Evolutionary conservation across 2,888 invertebrate species (phyloP), one percentile per base, ranked within the genome.

Genomic region (Hedya salicella): DNA sequence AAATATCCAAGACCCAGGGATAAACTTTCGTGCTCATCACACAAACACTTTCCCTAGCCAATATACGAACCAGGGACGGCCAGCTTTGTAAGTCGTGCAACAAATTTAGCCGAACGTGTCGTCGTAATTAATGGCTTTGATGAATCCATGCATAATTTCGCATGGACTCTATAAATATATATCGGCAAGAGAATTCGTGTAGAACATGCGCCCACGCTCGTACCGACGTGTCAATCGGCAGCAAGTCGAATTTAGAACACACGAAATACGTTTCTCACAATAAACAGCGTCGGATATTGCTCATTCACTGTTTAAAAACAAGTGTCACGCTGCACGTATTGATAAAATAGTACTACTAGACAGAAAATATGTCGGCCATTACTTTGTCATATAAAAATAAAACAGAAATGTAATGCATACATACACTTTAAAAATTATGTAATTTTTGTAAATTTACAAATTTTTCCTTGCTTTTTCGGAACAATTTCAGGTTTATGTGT

Each of bases 211-310:
- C 62, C 40, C 40, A 54, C 56, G 61, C 40, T 52, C 59, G 39
- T 21, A 46, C 36, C 11, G 30, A 19, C 42, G 9, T 30, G 71
- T 89, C 89, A 66, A 82, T 89, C 88, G 76, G 67, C 89, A 82
- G 78, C 68, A 78, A 72, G 62, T 71, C 75, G 76, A 81, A 78
- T 79, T 74, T 71, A 70, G 75, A 74, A 74, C 73, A 80, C 84
- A 60, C 77, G 87, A 89, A 88, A 88, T 87, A 77, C 77, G 72
- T 71, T 69, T 71, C 69, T 70, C 69, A 76, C 71, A 78, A 75
- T 80, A 80, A 79, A 81, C 78, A 79, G 77, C 81, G 80, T 83
- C 82, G 79, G 82, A 86, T 81, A 86, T 83, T 81, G 79, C 81
- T 77, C 71, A 76, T 78, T 78, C 76, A 77, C 73, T 77, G 79